Percentiles rank a stretch among this genome's conserved stretches.
These are phyloP conservation scores for Melieria picta DNA, from an alignment of 2,888 invertebrate species.

Conservation along the genomic window DNA sequence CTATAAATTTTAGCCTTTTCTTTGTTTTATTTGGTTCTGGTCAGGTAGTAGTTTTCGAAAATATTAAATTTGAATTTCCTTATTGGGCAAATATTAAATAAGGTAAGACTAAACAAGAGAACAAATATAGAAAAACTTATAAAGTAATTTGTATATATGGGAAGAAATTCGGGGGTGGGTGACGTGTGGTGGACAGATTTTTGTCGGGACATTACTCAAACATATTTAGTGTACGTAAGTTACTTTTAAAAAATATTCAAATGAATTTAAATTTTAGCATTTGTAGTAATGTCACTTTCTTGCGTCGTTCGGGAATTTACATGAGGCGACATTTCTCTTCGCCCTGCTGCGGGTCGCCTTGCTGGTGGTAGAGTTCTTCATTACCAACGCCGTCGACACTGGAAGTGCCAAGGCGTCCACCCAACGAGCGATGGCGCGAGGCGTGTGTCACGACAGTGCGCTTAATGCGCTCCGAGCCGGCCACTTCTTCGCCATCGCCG, in stretches of 20 bases:
- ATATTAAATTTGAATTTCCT: too few species aligned
- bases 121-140: too few species aligned
- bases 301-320: conserved; percentile 45
- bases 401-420: conserved; percentile 50
- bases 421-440: conserved; percentile 71
- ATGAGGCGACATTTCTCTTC: conserved; percentile 63
- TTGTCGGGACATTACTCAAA: not conserved
- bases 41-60: too few species aligned
- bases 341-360: conserved; percentile 60
- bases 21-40: too few species aligned
- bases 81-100: too few species aligned
- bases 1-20: too few species aligned
- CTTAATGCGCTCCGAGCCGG: conserved; percentile 74
- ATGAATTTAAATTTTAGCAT: conserved; percentile 4
- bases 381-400: conserved; percentile 54
- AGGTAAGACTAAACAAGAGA: too few species aligned
- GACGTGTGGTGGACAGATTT: too few species aligned
- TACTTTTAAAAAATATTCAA: conserved; percentile 23
- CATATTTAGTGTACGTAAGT: conserved; percentile 9
- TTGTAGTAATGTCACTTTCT: conserved; percentile 21
- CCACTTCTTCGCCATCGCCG: conserved; percentile 81
- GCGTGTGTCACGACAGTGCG: conserved; percentile 72
- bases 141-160: too few species aligned
- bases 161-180: too few species aligned
- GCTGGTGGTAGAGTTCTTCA: conserved; percentile 64